Evolutionary conservation across 1,140 invertebrate species (phyloP).

Genomic region (Pollicipes pollicipes): DNA sequence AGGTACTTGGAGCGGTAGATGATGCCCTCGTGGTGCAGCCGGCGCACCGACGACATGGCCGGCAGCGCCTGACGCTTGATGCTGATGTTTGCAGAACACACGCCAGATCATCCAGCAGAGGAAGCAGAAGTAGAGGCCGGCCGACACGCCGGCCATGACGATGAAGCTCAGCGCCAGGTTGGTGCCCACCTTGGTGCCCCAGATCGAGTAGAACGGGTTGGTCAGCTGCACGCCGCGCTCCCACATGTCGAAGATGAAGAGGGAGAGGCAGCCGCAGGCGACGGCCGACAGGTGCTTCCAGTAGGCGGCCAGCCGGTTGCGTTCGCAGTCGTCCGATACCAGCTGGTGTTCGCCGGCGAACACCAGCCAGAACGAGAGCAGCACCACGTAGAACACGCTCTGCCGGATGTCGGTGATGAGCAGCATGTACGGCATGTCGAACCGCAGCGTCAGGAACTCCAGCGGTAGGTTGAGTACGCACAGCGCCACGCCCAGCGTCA

Average conservation of each 20-base stretch:
- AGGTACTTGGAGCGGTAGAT: conserved; percentile 97
- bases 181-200: conserved; percentile 80
- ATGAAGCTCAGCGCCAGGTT: conserved; percentile 82
- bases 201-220: conserved; percentile 97
- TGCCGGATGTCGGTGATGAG: conserved; percentile 86
- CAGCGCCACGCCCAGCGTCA: conserved; percentile 64
- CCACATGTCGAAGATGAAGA: conserved; percentile 93
- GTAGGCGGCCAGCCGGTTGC: conserved; percentile 64
- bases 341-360: conserved; percentile 97
- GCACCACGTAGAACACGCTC: conserved; percentile 86
- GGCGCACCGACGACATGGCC: conserved; percentile 69
- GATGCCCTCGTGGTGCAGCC: conserved; percentile 73
- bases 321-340: conserved; percentile 52
- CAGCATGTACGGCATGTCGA: conserved; percentile 91
- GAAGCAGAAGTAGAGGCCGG: conserved; percentile 81
- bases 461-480: conserved; percentile 81
- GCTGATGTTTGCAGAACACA: conserved; percentile 83
- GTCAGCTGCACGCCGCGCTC: conserved; percentile 84
- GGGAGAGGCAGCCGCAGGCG: conserved; percentile 66
- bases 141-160: conserved; percentile 74
- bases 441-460: conserved; percentile 76
- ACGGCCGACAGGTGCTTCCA: conserved; percentile 91
- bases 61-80: conserved; percentile 67
- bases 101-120: conserved; percentile 82
- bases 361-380: conserved; percentile 94